These are phyloP conservation scores for Melozone crissalis DNA, from an alignment of 2,113 vertebrate species.

Conservation along the genomic window DNA sequence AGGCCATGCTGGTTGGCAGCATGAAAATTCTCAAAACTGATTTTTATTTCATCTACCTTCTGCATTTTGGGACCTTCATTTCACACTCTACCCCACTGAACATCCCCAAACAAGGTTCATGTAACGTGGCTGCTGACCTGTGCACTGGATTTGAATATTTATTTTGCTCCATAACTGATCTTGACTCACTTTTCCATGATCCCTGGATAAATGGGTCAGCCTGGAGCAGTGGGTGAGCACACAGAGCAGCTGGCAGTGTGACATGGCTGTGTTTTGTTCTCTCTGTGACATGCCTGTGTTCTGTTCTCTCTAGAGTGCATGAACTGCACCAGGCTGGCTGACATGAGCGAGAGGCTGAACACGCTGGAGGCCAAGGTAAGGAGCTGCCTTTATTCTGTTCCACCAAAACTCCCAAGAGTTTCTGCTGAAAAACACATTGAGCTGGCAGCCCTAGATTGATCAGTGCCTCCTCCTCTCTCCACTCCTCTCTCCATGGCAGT, in stretches of 20 bases:
- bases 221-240: neutral
- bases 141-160: neutral
- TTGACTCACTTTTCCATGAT: neutral
- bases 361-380: slow-evolving; percentile 89
- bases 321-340: slow-evolving; percentile 88
- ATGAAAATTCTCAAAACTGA: neutral
- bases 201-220: neutral
- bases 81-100: neutral
- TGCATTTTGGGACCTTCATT: neutral
- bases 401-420: neutral
- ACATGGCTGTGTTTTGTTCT: neutral
- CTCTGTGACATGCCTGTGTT: neutral
- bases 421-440: accelerated
- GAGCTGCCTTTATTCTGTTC: neutral
- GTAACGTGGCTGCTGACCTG: accelerated
- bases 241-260: neutral
- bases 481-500: neutral
- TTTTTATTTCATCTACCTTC: neutral
- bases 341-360: slow-evolving; percentile 86
- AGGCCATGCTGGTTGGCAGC: neutral
- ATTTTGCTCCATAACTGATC: neutral
- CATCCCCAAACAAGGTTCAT: neutral
- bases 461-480: neutral
- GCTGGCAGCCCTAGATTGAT: neutral
- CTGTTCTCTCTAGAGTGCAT: slow-evolving; percentile 84